A percentile compares a stretch with the other conserved stretches of the same genome.
These are phyloP conservation scores for Pollenia angustigena DNA, from an alignment of 2,888 invertebrate genomes.

Conservation along the genomic window DNA sequence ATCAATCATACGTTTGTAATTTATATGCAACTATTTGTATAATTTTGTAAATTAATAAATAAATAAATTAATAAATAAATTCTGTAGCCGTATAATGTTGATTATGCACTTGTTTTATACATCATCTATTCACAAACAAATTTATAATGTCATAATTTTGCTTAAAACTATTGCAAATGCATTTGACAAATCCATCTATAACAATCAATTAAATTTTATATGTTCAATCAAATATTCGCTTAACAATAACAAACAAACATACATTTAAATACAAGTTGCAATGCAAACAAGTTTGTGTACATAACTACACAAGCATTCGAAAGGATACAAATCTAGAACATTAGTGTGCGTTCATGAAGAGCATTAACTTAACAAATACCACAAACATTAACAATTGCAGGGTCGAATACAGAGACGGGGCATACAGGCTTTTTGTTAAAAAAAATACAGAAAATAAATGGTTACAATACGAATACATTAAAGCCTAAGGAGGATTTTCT, in stretches of 20 bases:
- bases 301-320: conserved; percentile 3
- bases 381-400: conserved; percentile 48
- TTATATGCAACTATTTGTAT: conserved; percentile 39
- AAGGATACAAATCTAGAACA: not conserved
- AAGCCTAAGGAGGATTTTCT: not conserved
- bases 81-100: not conserved
- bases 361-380: conserved; percentile 44
- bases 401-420: not conserved
- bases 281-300: not conserved
- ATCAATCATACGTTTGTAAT: conserved; percentile 62
- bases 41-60: conserved; percentile 27
- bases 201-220: conserved; percentile 66
- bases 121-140: conserved; percentile 45
- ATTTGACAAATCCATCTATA: conserved; percentile 68
- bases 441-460: not conserved
- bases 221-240: conserved; percentile 43
- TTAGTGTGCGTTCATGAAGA: not conserved
- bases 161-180: conserved; percentile 54
- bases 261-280: conserved; percentile 15
- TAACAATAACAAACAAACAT: conserved; percentile 1
- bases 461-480: conserved; percentile 3
- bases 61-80: not conserved
- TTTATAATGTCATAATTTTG: conserved; percentile 61
- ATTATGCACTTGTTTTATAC: conserved; percentile 21
- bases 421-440: not conserved